These are phyloP conservation scores for Halichoerus grypus DNA, from an alignment of 2,113 vertebrate genomes.

Conservation along the genomic window DNA sequence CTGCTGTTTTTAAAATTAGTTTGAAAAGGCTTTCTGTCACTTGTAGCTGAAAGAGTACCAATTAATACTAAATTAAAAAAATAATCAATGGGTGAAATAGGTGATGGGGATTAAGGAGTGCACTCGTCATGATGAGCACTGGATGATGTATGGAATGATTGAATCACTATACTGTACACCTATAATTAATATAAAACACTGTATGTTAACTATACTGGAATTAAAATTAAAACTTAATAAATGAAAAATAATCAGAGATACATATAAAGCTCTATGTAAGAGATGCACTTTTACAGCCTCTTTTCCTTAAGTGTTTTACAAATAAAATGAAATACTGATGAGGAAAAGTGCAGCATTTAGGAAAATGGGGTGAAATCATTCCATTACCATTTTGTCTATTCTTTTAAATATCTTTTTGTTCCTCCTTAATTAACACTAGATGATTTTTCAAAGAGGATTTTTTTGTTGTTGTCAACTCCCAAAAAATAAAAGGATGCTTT, in stretches of 20 bases:
- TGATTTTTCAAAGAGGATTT: background rate
- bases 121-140: background rate
- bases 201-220: background rate
- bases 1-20: background rate
- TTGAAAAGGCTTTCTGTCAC: background rate
- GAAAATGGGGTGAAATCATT: background rate
- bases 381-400: background rate
- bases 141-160: background rate
- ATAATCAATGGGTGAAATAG: background rate
- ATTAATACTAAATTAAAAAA: background rate
- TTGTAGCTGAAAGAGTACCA: background rate
- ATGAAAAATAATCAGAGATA: background rate
- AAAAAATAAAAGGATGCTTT: background rate
- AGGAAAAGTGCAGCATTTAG: background rate
- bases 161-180: background rate
- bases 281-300: background rate
- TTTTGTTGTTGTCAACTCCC: background rate
- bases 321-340: background rate
- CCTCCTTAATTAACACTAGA: background rate
- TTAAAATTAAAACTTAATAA: background rate
- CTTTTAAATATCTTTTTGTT: background rate
- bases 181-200: background rate
- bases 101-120: background rate
- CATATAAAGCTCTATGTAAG: background rate
- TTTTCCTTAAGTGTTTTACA: background rate